These are phyloP conservation scores for Lottia scabra DNA, from an alignment of 2,888 invertebrate genomes.

Conservation along the genomic window DNA sequence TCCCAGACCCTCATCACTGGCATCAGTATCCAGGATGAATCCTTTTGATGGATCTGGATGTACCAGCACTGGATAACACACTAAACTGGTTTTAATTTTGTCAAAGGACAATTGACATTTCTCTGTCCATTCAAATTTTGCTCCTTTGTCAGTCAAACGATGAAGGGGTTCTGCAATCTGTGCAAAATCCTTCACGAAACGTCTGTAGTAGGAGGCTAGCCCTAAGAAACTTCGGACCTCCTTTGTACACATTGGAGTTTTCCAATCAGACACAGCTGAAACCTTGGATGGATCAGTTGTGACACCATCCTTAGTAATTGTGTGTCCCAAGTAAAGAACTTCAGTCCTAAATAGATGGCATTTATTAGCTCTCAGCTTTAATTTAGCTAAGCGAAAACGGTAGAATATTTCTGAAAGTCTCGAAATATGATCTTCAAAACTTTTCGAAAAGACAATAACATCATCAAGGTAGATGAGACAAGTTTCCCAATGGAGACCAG, in stretches of 20 bases:
- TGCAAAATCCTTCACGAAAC: no score
- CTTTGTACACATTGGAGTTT: no score
- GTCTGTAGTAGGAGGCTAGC: no score
- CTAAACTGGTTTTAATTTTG: neutral
- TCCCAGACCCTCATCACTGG: neutral
- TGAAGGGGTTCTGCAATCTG: neutral
- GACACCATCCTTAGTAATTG: no score
- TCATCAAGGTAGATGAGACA: conserved; percentile 13
- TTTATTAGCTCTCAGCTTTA: no score
- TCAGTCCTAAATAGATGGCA: no score
- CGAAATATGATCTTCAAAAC: conserved; percentile 6
- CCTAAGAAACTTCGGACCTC: no score
- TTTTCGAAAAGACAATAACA: conserved; percentile 2
- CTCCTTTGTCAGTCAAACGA: neutral
- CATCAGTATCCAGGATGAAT: neutral
- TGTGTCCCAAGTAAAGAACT: no score
- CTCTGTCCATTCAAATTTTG: neutral
- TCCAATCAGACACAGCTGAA: no score
- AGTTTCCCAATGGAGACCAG: conserved; percentile 10
- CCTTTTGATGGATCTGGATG: neutral
- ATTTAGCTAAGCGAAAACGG: neutral
- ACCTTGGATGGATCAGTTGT: no score
- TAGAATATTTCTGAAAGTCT: neutral
- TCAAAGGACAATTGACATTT: neutral
- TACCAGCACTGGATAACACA: neutral